Conservation (phyloP, 2,888 invertebrate species). For the Eupeodes latifasciatus region DNA sequence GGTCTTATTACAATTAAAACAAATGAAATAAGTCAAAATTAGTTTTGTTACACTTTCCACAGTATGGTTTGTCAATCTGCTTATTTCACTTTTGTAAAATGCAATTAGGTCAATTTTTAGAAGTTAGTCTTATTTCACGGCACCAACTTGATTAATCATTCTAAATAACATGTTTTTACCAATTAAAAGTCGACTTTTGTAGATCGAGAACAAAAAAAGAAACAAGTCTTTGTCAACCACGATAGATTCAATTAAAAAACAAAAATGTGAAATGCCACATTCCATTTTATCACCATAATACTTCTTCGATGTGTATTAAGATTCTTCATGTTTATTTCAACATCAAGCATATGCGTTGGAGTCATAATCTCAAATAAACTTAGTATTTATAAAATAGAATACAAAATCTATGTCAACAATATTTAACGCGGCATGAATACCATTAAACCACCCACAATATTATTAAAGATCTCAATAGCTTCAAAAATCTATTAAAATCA, state of each 20-base stretch:
- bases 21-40: no score
- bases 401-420: conserved; percentile 33
- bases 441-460: conserved; percentile 14
- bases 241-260: background rate
- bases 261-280: conserved; percentile 6
- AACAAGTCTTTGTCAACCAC: no score
- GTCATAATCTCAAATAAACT: conserved; percentile 15
- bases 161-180: no score
- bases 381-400: conserved; percentile 36
- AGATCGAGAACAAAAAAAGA: no score
- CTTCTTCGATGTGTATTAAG: background rate
- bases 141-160: no score
- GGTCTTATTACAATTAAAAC: no score
- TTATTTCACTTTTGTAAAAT: no score
- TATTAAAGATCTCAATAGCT: conserved; percentile 20
- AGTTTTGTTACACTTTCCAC: no score
- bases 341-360: conserved; percentile 29
- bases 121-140: no score
- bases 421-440: conserved; percentile 19
- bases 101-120: no score
- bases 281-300: background rate
- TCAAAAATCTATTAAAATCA: conserved; percentile 38
- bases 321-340: background rate
- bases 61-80: no score
- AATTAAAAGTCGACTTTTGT: no score